Evolutionary conservation across 2,113 vertebrate genomes (phyloP), one percentile per base, ranked within the genome.

Genomic region (Aspiorhynchus laticeps): DNA sequence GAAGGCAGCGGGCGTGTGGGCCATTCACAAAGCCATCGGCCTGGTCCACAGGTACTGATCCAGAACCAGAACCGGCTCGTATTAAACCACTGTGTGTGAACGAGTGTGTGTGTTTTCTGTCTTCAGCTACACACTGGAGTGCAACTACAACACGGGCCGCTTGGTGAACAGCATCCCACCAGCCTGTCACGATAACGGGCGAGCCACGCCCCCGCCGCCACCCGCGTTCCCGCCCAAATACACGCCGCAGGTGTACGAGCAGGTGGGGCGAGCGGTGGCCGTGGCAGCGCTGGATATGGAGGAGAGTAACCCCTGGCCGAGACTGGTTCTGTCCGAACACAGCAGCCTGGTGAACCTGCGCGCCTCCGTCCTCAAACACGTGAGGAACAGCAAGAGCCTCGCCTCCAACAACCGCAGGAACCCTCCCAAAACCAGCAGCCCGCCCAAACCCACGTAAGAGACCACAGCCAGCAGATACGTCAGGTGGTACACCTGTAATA

Each of bases 61-160:
- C 83, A 36, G 11, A 41, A 41, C 3, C 19, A 67, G 21, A 84
- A 63, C 48, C 4, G 81, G 26, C 38, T 11, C 0, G 1, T 38
- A 6, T 43, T 38, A 7, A 56, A 79, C 9, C 2, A 0, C 7
- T 59, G 28, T 5, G 6, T 79, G 12, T 41, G n/a, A 10, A 41
- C 4, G 14, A 48, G 3, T 6, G 12, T 53, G 19, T 84, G 41
- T 69, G 43, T 84, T 46, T 8, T 10, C 75, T 31, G 6, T 17
- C 1, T 80, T n/a, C 91, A 99, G 98, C 91, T 99, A 99, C 91
- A 99, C 98, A 0, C 92, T 99, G 92, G 98, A 99, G 93, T 99
- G 98, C 93, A 99, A 99, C 93, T 99, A 99, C 92, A 99, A 99
- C 94, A 98, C 98, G 0, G 98, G 98, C 26, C 97, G 98, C 90